phyloP scores from a whole-genome alignment of 2,113 vertebrate species.

The Boulengeromyrus knoepffleri region DNA sequence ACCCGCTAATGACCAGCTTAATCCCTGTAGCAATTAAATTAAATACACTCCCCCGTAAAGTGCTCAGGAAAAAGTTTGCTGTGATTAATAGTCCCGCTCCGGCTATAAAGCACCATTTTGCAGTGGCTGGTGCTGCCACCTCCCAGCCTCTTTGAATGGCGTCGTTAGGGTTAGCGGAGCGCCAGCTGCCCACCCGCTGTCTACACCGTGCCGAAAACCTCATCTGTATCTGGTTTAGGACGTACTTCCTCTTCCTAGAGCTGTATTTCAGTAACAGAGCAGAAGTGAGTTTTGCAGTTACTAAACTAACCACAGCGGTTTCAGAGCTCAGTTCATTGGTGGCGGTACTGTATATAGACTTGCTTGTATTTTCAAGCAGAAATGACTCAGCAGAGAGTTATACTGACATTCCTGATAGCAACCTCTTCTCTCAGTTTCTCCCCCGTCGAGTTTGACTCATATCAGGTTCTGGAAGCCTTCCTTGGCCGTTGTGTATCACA shows the following conservation, averaged over 20 bases:
- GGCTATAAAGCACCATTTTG: neutral
- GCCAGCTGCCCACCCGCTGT: neutral
- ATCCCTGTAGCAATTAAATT: slow-evolving; percentile 37
- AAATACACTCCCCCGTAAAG: slow-evolving; percentile 35
- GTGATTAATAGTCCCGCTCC: slow-evolving; percentile 42
- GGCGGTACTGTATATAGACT: neutral
- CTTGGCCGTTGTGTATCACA: neutral
- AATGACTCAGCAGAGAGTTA: neutral
- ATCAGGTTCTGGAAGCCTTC: neutral
- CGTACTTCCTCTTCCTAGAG: neutral
- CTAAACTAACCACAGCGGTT: neutral
- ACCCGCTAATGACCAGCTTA: slow-evolving; percentile 34
- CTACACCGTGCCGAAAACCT: neutral
- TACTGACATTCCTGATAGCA: neutral
- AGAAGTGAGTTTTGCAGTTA: neutral
- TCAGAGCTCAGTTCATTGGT: neutral
- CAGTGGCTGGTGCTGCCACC: neutral
- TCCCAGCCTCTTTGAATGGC: neutral
- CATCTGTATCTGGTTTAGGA: neutral
- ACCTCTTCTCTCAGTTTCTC: neutral
- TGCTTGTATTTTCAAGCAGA: neutral
- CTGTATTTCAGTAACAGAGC: neutral
- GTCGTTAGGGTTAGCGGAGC: neutral
- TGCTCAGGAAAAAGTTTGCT: slow-evolving; percentile 43
- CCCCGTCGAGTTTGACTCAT: neutral